Conservation (phyloP, 2,797 vertebrate genomes). For the Tiaroga cobitis region DNA sequence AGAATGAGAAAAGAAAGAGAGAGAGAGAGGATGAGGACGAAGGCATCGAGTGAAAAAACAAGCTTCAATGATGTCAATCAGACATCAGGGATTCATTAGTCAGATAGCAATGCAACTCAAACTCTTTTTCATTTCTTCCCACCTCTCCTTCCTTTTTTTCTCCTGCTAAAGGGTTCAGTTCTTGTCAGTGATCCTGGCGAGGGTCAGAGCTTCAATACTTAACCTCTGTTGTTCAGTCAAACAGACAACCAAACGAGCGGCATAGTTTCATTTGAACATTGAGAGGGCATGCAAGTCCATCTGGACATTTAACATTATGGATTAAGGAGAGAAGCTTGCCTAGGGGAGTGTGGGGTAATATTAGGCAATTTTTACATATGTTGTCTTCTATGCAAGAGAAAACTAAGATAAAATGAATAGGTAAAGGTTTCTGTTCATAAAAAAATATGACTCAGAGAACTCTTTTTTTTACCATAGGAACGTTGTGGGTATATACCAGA, state of each 20-base stretch:
- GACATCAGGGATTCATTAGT: slow-evolving; percentile 65
- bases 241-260: too few relatives aligned
- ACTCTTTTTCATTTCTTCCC: slow-evolving; percentile 48
- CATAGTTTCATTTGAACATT: too few relatives aligned
- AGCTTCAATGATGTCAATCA: slow-evolving; percentile 61
- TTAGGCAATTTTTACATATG: too few relatives aligned
- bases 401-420: too few relatives aligned
- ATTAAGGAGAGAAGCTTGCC: too few relatives aligned
- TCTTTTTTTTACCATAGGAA: neutral
- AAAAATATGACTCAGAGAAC: neutral
- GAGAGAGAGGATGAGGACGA: slow-evolving; percentile 41
- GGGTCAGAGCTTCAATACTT: slow-evolving; percentile 66
- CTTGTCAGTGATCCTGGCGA: slow-evolving; percentile 56
- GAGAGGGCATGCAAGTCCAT: too few relatives aligned
- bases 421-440: neutral
- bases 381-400: too few relatives aligned
- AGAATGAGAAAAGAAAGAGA: neutral
- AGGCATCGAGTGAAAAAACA: slow-evolving; percentile 61
- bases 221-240: slow-evolving; percentile 37
- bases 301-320: too few relatives aligned
- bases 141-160: slow-evolving; percentile 44
- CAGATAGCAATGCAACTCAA: slow-evolving; percentile 62
- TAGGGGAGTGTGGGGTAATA: too few relatives aligned
- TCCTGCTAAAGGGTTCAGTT: slow-evolving; percentile 62
- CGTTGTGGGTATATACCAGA: neutral